A percentile compares a stretch with the other conserved stretches of the same genome.
phyloP scores from a whole-genome alignment of 35 echinoderm and acorn worm genomes.

The Heliocidaris tuberculata region DNA sequence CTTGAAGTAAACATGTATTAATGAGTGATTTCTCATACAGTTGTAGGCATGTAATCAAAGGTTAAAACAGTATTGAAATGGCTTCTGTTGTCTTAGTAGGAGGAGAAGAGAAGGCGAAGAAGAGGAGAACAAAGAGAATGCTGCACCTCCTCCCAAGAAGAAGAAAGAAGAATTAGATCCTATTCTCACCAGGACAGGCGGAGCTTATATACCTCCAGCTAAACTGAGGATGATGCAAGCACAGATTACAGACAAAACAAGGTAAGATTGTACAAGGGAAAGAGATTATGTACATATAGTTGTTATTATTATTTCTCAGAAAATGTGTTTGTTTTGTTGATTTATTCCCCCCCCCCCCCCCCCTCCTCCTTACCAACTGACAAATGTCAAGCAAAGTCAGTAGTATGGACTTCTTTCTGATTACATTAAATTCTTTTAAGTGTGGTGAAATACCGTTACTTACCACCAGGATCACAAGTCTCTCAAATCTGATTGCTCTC shows the following conservation, averaged over 20 bases:
- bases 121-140: conserved; percentile 75
- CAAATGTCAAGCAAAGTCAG: too few species aligned
- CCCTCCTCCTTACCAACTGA: too few species aligned
- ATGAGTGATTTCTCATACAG: not conserved
- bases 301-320: not conserved
- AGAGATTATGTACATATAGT: too few species aligned
- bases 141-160: conserved; percentile 69
- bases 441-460: not conserved
- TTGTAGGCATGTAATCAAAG: not conserved
- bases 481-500: not conserved
- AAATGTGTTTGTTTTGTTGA: not conserved
- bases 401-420: too few species aligned
- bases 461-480: not conserved
- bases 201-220: conserved; percentile 96
- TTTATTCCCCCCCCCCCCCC: too few species aligned
- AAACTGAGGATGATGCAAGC: conserved; percentile 87
- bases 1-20: not conserved
- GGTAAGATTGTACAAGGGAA: conserved; percentile 50
- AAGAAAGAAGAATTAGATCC: conserved; percentile 54
- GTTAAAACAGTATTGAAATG: not conserved
- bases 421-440: too few species aligned
- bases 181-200: conserved; percentile 78
- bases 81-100: not conserved
- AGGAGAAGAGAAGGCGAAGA: not conserved
- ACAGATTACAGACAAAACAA: conserved; percentile 96